Evolutionary conservation across 2,113 vertebrate species (phyloP), one percentile per base, ranked within the genome.

Genomic region (Hemiscyllium ocellatum): DNA sequence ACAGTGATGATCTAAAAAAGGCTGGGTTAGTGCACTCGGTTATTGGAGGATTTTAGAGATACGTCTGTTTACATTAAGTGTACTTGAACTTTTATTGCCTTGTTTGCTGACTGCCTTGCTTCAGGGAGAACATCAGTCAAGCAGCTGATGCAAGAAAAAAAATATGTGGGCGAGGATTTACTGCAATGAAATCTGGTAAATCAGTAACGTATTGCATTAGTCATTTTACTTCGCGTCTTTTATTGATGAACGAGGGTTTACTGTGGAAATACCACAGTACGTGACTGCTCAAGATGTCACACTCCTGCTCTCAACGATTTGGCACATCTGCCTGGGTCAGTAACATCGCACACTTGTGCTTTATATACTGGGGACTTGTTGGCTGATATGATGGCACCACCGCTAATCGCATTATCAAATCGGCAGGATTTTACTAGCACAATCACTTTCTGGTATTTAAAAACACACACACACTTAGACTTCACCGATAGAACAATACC

Each of bases 91-190:
- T 95, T 95, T 95, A 95, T 95, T 47, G 94, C 69, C 69, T 47
- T 95, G 93, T 95, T 95, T 95, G 24, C 42, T 95, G 37, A 95
- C 94, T 76, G 94, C 26, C 69, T 22, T 47, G 66, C 37, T 95
- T 72, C 68, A 70, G 70, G 68, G 68, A 20, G 66, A 72, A 52
- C 12, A 95, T 95, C 69, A 50, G 68, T 47, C 93, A 95, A 72
- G 24, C 65, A 95, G 68, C 68, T 95, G 37, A 72, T 72, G n/a
- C 37, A 94, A 20, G 20, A 47, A 94, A 68, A 94, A 68, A 89
- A 70, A 66, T 8, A 95, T 70, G n/a, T 95, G 94, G 94, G 66
- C 68, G 69, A 95, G 94, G 68, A 76, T 95, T 95, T 95, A 26
- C 68, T 72, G 70, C 37, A 70, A 72, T 94, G 26, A 72, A 95